Base-by-base conservation (phyloP, 2,797 vertebrate species). In the Dermochelys coriacea region DNA sequence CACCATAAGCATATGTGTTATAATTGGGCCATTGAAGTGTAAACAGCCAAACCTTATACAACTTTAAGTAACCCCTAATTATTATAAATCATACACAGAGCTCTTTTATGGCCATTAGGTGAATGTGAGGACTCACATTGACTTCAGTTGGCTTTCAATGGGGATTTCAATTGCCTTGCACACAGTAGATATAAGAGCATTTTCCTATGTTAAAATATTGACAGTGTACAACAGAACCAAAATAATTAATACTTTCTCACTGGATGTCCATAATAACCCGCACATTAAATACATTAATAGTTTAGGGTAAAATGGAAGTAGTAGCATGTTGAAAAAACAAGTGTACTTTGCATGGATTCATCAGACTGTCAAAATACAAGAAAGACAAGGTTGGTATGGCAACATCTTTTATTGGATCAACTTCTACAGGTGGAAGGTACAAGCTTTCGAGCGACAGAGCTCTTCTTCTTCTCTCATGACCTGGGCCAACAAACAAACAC, bases 231-330 rank as follows among this genome's bases (percentile, higher is more conserved):
- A 87, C 41, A 87, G 87, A 95, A 61, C 80, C 91, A 92, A 96
- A 97, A 95, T 97, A 96, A 92, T 94, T 52, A 96, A 82, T 47
- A 59, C 80, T 95, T 96, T 82, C 64, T 82, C 92, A 80, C 89
- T 89, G 89, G 95, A 96, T 90, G 81, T 89, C 88, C 86, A 1
- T 97, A 94, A 80, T 96, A 93, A 79, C 81, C 79, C 90, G 49
- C 29, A 21, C 95, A 91, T 93, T 96, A 94, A 88, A 84, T 94
- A 86, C 49, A 93, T 87, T 87, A 83, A 94, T 85, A 82, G 92
- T 97, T 96, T 96, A 94, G 96, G 95, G 84, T 71, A 82, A 51
- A 94, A 45, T 84, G 94, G 81, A 83, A 51, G 7, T 83, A 85
- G 89, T 80, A 83, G 80, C 51, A 15, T 85, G 49, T 25, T 96